These are phyloP conservation scores for Drosophila hydei DNA, from an alignment of 1,140 invertebrate species.

Conservation along the genomic window DNA sequence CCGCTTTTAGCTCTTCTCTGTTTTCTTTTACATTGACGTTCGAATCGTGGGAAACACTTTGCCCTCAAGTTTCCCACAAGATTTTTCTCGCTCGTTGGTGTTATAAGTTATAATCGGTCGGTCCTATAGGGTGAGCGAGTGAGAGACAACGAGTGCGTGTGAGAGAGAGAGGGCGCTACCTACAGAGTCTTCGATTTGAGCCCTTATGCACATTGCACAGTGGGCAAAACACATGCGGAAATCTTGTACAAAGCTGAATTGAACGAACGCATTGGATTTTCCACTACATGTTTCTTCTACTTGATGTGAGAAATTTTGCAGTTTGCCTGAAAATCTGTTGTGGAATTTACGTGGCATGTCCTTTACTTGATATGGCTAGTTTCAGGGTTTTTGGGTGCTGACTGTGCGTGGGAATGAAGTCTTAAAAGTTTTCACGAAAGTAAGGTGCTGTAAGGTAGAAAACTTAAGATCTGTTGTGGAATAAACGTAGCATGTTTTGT, in stretches of 20 bases:
- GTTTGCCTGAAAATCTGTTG: constrained; percentile 19
- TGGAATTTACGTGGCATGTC: constrained; percentile 47
- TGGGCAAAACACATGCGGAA: constrained; percentile 63
- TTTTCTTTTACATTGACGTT: constrained; percentile 80
- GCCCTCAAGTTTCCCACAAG: constrained; percentile 83
- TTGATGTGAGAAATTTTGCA: constrained; percentile 14
- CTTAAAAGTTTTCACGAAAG: constrained; percentile 25
- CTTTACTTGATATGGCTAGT: constrained; percentile 51
- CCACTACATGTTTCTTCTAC: constrained; percentile 43
- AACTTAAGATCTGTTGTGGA: constrained; percentile 28
- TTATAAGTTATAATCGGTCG: constrained; percentile 83
- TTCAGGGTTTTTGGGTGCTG: not conserved
- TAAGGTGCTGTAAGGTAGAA: too few species aligned
- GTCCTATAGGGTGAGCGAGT: constrained; percentile 48
- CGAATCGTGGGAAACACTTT: constrained; percentile 84
- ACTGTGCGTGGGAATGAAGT: constrained; percentile 21
- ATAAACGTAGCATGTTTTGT: constrained; percentile 39
- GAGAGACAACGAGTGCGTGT: constrained; percentile 46
- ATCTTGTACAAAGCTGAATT: constrained; percentile 25
- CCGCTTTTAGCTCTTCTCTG: constrained; percentile 63
- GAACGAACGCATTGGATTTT: constrained; percentile 52
- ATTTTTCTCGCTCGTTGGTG: constrained; percentile 83
- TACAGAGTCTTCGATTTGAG: constrained; percentile 40
- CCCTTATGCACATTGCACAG: constrained; percentile 78
- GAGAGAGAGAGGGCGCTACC: constrained; percentile 29